Evolutionary conservation across 2,888 invertebrate species (phyloP).

Genomic region (Plutella xylostella): DNA sequence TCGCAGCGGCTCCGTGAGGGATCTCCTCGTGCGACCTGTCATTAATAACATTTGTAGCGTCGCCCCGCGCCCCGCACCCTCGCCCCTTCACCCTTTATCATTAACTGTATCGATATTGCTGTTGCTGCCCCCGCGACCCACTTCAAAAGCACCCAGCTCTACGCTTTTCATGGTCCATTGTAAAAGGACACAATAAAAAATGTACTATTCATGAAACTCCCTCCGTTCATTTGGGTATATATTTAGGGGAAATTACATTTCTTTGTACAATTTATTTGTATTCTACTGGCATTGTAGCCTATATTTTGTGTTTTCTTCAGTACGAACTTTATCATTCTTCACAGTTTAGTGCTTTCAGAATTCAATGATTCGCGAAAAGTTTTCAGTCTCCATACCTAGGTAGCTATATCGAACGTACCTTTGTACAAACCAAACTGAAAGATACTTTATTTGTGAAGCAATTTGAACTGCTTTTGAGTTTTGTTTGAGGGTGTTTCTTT

Average conservation of each 20-base stretch:
- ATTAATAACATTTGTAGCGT: background rate
- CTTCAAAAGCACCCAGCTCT: conserved; percentile 23
- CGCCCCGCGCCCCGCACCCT: too few relatives aligned
- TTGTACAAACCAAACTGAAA: too few relatives aligned
- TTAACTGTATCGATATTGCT: conserved; percentile 24
- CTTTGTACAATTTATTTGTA: conserved; percentile 24
- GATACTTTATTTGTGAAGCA: too few relatives aligned
- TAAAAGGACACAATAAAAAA: conserved; percentile 38
- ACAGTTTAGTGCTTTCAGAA: too few relatives aligned
- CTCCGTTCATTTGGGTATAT: conserved; percentile 18
- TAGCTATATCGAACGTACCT: too few relatives aligned
- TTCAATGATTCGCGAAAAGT: too few relatives aligned
- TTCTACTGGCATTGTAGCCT: too few relatives aligned
- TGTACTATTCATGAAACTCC: conserved; percentile 34
- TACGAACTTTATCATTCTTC: too few relatives aligned
- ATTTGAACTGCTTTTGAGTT: too few relatives aligned
- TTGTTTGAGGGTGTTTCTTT: too few relatives aligned
- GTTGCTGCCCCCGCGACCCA: conserved; percentile 15
- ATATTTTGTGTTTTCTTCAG: too few relatives aligned
- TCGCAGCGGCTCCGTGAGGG: background rate
- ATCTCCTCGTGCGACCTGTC: background rate
- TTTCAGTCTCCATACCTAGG: too few relatives aligned
- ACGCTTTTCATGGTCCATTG: conserved; percentile 30
- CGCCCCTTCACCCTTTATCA: conserved; percentile 22
- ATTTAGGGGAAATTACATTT: conserved; percentile 26